phyloP scores from a whole-genome alignment of 2,888 invertebrate species.

The Noctua janthe region DNA sequence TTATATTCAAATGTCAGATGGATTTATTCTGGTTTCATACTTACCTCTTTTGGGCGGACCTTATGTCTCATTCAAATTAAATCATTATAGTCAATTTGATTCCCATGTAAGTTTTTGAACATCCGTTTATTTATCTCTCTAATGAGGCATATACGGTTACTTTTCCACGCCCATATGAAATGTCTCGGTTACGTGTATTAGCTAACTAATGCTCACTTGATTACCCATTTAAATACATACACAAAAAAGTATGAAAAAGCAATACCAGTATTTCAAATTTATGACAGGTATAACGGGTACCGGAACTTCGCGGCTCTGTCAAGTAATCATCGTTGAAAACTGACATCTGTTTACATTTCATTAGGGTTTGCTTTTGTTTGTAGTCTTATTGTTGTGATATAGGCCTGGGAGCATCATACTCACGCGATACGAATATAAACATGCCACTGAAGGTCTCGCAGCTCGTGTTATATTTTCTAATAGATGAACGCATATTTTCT shows the following conservation, averaged over 20 bases:
- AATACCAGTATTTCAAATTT: slow-evolving; percentile 81
- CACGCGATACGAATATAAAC: slow-evolving; percentile 85
- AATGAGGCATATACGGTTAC: slow-evolving; percentile 32
- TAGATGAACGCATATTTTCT: slow-evolving; percentile 87
- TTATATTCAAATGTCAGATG: neutral
- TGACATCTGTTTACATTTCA: slow-evolving; percentile 70
- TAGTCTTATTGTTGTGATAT: slow-evolving; percentile 59
- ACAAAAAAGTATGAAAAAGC: slow-evolving; percentile 69
- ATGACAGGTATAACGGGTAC: slow-evolving; percentile 81
- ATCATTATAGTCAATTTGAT: neutral
- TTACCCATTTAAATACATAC: slow-evolving; percentile 72
- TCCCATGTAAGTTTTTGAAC: neutral
- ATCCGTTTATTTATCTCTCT: slow-evolving; percentile 13
- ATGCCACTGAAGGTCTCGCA: slow-evolving; percentile 75
- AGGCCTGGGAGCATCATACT: slow-evolving; percentile 69
- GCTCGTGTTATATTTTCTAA: slow-evolving; percentile 83
- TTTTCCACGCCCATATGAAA: slow-evolving; percentile 35
- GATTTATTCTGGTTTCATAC: neutral
- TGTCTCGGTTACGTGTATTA: slow-evolving; percentile 50
- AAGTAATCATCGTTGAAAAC: slow-evolving; percentile 66
- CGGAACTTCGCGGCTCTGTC: slow-evolving; percentile 73
- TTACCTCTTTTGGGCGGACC: neutral
- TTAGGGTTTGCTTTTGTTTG: slow-evolving; percentile 75
- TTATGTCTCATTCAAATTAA: slow-evolving; percentile 20
- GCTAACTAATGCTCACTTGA: slow-evolving; percentile 68